Evolutionary conservation across 2,888 invertebrate genomes (phyloP).

Genomic region (Nebria salina): DNA sequence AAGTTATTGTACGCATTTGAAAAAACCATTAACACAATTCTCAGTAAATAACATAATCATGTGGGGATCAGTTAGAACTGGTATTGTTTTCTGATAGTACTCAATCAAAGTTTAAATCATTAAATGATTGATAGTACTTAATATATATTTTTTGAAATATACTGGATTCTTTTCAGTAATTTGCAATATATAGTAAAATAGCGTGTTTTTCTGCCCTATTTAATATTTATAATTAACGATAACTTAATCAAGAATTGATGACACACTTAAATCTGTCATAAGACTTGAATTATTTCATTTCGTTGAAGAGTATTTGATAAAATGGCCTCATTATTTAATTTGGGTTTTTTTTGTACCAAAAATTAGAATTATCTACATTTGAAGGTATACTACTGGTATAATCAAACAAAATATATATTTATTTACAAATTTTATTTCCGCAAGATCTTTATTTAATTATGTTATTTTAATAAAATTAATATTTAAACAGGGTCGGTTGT

Average conservation of each 20-base stretch:
- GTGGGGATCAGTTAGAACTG: neutral
- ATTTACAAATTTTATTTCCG: neutral
- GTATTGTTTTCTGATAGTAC: neutral
- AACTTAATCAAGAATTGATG: neutral
- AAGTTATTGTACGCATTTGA: constrained; percentile 1
- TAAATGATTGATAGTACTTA: neutral
- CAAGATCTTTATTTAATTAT: neutral
- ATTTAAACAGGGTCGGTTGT: too few species aligned
- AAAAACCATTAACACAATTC: neutral
- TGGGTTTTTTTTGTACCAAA: neutral
- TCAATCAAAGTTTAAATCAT: neutral
- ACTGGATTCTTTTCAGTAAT: neutral
- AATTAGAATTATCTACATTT: too few species aligned
- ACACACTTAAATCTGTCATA: neutral
- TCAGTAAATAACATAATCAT: neutral
- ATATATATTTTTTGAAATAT: neutral
- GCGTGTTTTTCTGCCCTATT: neutral
- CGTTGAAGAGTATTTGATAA: neutral
- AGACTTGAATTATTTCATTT: neutral
- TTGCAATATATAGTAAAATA: neutral
- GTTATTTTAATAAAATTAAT: too few species aligned
- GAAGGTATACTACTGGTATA: too few species aligned
- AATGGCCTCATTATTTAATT: neutral
- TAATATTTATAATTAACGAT: neutral
- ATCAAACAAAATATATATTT: neutral